phyloP scores from a whole-genome alignment of 2,797 vertebrate genomes.

The Crocodylus rhombifer region DNA sequence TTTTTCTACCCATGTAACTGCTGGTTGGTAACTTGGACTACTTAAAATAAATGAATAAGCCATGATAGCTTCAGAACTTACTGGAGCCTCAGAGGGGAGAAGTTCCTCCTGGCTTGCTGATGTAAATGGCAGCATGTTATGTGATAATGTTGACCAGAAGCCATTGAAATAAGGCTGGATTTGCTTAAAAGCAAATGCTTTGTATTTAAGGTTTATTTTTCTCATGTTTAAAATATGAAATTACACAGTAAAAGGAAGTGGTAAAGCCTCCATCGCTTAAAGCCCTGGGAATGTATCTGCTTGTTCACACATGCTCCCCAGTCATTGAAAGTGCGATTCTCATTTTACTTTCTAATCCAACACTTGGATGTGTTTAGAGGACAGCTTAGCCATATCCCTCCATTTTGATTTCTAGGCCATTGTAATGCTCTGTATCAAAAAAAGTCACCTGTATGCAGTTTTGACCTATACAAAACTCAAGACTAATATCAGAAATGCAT shows the following conservation, averaged over 20 bases:
- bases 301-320: constrained; percentile 78
- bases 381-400: constrained; percentile 68
- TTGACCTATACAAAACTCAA: background rate
- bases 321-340: constrained; percentile 78
- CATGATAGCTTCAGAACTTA: constrained; percentile 18
- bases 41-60: constrained; percentile 9
- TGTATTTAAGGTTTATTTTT: constrained; percentile 77
- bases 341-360: constrained; percentile 79
- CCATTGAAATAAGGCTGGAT: constrained; percentile 75
- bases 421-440: constrained; percentile 23
- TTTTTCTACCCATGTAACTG: background rate
- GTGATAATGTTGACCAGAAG: constrained; percentile 55
- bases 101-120: constrained; percentile 18
- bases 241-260: constrained; percentile 80
- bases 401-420: constrained; percentile 73
- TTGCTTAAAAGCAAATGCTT: constrained; percentile 80
- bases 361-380: constrained; percentile 72
- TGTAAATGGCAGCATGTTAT: constrained; percentile 40
- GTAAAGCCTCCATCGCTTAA: constrained; percentile 71
- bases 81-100: background rate
- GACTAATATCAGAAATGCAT: background rate
- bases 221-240: constrained; percentile 79
- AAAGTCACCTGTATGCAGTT: constrained; percentile 31
- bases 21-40: background rate
- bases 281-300: constrained; percentile 68